phyloP scores from a whole-genome alignment of 2,888 invertebrate species.

The Pseudococcus viburni region DNA sequence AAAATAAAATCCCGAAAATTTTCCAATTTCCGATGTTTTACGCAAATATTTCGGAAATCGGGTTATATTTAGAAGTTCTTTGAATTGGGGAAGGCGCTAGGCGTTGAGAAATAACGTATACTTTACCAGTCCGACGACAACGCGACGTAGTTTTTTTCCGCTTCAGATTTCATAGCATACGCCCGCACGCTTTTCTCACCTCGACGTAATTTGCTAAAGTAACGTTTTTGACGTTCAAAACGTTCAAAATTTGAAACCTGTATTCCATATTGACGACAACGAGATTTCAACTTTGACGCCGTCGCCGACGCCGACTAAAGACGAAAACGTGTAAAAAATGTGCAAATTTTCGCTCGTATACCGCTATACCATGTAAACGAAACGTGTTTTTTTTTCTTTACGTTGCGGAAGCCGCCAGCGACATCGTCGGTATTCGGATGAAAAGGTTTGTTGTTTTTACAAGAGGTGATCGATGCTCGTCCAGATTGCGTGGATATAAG shows the following conservation, averaged over 20 bases:
- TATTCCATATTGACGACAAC: background rate
- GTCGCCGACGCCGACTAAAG: background rate
- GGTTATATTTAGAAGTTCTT: too few species aligned
- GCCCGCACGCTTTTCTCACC: too few species aligned
- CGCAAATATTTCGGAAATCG: too few species aligned
- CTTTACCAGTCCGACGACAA: too few species aligned
- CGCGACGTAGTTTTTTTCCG: too few species aligned
- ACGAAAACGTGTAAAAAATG: background rate
- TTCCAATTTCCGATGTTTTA: background rate
- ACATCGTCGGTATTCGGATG: background rate
- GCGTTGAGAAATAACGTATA: too few species aligned
- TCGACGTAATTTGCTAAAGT: background rate
- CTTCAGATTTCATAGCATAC: too few species aligned
- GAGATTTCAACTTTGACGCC: background rate
- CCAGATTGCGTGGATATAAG: slow-evolving; percentile 4
- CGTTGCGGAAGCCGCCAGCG: background rate
- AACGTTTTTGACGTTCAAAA: background rate
- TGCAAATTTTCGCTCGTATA: background rate
- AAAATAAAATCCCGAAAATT: background rate
- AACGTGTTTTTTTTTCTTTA: background rate
- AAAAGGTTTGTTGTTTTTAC: slow-evolving; percentile 20
- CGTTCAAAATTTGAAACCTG: background rate
- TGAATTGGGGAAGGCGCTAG: too few species aligned
- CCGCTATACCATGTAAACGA: background rate
- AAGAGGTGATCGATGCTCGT: background rate